These are phyloP conservation scores for Tetranychus truncatus DNA, from an alignment of 2,888 invertebrate species.

Conservation along the genomic window DNA sequence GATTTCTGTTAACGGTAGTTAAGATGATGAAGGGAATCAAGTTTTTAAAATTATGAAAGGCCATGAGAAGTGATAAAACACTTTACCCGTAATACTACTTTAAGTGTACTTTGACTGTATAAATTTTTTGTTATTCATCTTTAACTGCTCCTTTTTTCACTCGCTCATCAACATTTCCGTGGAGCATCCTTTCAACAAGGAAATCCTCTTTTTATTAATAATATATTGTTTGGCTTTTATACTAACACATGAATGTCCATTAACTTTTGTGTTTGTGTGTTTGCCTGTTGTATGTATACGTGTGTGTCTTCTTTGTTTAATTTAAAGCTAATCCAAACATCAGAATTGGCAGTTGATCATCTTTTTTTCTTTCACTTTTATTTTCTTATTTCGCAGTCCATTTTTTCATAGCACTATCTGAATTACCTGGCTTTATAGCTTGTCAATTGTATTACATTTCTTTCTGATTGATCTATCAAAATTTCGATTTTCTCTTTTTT, in stretches of 20 bases:
- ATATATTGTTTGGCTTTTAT: not conserved
- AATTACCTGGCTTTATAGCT: not conserved
- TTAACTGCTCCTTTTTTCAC: not conserved
- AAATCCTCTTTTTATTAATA: conserved; percentile 11
- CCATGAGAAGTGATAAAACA: too few species aligned
- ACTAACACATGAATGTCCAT: not conserved
- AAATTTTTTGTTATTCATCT: not conserved
- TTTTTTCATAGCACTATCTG: not conserved
- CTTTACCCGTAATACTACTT: too few species aligned
- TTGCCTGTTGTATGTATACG: not conserved
- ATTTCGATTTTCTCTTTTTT: not conserved
- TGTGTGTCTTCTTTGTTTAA: not conserved
- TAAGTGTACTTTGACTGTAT: too few species aligned
- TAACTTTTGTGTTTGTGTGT: not conserved
- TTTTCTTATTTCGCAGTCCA: not conserved
- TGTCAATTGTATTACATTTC: not conserved
- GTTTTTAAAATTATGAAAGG: too few species aligned
- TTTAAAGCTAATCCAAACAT: not conserved
- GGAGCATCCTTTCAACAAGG: not conserved
- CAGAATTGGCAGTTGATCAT: not conserved
- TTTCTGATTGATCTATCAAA: not conserved
- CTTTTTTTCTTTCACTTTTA: not conserved
- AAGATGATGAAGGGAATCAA: too few species aligned
- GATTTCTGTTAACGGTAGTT: too few species aligned
- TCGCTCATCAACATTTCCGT: not conserved